Evolutionary conservation across 2,113 vertebrate species (phyloP).

Genomic region (Cercocebus atys): DNA sequence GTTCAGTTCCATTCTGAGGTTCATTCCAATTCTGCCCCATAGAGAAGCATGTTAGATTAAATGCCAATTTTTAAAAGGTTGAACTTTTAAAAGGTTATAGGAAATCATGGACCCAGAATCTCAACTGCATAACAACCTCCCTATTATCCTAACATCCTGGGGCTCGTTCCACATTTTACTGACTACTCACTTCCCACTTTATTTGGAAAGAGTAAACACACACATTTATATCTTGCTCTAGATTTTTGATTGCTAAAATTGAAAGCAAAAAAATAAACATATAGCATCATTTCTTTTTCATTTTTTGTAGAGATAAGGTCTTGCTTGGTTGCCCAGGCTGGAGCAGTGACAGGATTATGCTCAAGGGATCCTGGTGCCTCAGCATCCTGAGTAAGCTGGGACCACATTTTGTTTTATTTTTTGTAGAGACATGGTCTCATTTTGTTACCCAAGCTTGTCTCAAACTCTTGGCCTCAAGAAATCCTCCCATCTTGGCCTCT

Average conservation of each 20-base stretch:
- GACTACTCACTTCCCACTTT: neutral
- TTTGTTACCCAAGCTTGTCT: no score
- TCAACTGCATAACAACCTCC: neutral
- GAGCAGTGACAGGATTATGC: no score
- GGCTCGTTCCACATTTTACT: neutral
- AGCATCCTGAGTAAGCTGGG: no score
- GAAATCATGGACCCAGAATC: neutral
- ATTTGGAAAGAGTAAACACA: neutral
- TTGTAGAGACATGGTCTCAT: no score
- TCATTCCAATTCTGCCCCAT: neutral
- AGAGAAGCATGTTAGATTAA: neutral
- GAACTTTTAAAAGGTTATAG: slow-evolving; percentile 43
- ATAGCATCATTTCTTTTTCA: neutral
- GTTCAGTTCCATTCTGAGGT: neutral
- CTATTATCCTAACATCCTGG: neutral
- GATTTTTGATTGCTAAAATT: slow-evolving; percentile 29
- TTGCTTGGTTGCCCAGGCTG: no score
- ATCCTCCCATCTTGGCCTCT: no score
- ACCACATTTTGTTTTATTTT: no score
- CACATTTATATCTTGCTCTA: neutral
- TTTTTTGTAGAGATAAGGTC: no score
- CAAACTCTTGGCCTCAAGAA: no score
- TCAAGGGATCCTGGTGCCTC: no score
- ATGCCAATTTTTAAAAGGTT: neutral
- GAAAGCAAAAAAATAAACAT: slow-evolving; percentile 16